Conservation (phyloP, 1,140 invertebrate species). For the Heliconius nattereri region DNA sequence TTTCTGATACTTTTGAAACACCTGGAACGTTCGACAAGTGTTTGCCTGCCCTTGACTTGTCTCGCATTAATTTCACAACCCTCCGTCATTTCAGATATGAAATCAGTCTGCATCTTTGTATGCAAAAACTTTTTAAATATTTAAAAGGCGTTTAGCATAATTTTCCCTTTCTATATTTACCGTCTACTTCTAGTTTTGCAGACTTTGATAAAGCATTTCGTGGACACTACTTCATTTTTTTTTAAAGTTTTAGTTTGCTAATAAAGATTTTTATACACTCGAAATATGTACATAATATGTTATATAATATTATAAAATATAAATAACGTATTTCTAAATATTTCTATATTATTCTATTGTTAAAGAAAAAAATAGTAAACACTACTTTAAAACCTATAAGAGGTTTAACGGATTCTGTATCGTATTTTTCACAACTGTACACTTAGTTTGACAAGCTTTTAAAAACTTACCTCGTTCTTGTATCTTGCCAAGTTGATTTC, state of each 20-base stretch:
- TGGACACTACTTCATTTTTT: background rate
- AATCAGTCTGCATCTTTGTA: constrained; percentile 35
- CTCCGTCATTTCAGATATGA: constrained; percentile 36
- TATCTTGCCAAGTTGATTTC: constrained; percentile 72
- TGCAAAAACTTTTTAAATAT: constrained; percentile 26
- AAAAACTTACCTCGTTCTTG: constrained; percentile 67
- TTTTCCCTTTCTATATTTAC: constrained; percentile 10
- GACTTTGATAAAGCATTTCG: background rate
- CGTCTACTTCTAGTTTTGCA: constrained; percentile 1
- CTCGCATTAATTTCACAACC: constrained; percentile 47
- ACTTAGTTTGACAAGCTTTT: background rate
- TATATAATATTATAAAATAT: no score
- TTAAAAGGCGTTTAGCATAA: constrained; percentile 17
- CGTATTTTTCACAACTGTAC: constrained; percentile 9
- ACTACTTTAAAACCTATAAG: background rate
- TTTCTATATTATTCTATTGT: no score
- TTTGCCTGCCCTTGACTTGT: constrained; percentile 47
- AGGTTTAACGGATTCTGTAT: background rate
- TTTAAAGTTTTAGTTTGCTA: background rate
- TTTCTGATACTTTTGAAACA: constrained; percentile 33
- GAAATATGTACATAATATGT: background rate
- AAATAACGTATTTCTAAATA: no score
- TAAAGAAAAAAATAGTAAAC: background rate
- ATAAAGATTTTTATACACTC: background rate
- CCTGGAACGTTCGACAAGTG: constrained; percentile 34